A percentile compares a stretch with the other conserved stretches of the same genome.
Conservation (phyloP, 1,140 invertebrate genomes). For the Tetramorium alpestre region DNA sequence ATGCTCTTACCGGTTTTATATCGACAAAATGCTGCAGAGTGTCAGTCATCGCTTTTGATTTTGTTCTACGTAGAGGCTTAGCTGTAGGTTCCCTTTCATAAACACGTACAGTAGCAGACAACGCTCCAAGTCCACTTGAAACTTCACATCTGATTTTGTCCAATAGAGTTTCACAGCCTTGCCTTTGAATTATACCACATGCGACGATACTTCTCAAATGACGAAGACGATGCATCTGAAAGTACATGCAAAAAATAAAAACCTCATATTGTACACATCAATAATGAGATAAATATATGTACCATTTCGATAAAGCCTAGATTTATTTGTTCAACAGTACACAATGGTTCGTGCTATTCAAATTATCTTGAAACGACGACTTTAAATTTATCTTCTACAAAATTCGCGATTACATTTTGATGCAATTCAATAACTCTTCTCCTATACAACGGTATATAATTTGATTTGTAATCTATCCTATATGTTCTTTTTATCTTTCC, state of each 20-base stretch:
- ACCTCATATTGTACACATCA: background rate
- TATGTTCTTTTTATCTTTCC: slow-evolving; percentile 79
- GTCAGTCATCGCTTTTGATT: slow-evolving; percentile 84
- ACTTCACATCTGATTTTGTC: slow-evolving; percentile 21
- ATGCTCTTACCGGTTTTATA: slow-evolving; percentile 85
- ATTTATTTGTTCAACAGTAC: background rate
- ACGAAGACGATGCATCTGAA: slow-evolving; percentile 77
- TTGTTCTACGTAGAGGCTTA: slow-evolving; percentile 84
- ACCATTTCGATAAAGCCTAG: slow-evolving; percentile 34
- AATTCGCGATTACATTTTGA: slow-evolving; percentile 79
- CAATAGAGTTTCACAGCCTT: slow-evolving; percentile 8
- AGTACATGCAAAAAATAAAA: background rate
- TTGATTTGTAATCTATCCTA: slow-evolving; percentile 83
- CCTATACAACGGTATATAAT: slow-evolving; percentile 78
- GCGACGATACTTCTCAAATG: slow-evolving; percentile 54
- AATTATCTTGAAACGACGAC: slow-evolving; percentile 74
- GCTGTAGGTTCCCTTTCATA: slow-evolving; percentile 29
- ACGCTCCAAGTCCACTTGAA: slow-evolving; percentile 36
- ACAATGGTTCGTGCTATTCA: background rate
- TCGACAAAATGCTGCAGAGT: slow-evolving; percentile 89
- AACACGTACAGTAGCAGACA: slow-evolving; percentile 35
- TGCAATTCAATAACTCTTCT: slow-evolving; percentile 82
- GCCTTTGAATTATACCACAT: slow-evolving; percentile 44
- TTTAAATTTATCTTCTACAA: slow-evolving; percentile 78
- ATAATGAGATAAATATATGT: slow-evolving; percentile 38